Evolutionary conservation across 2,888 invertebrate genomes (phyloP).

Genomic region (Atherix ibis): DNA sequence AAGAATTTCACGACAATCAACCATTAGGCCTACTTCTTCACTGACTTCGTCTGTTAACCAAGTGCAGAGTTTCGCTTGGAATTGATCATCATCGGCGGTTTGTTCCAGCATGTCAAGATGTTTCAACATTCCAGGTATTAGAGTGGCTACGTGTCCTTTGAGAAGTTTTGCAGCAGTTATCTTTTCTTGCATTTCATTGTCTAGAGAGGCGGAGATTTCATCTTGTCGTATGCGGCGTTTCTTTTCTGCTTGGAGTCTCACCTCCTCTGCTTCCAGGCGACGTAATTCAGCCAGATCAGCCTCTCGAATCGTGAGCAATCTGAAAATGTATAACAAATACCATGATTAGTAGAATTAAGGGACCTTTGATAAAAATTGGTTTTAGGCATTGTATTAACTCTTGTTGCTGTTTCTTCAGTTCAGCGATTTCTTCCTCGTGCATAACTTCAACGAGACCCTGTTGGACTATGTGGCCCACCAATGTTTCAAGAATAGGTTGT

Average conservation of each 20-base stretch:
- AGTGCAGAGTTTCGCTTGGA: slow-evolving; percentile 53
- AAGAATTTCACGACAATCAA: slow-evolving; percentile 65
- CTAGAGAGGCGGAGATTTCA: slow-evolving; percentile 43
- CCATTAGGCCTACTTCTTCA: slow-evolving; percentile 61
- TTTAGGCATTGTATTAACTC: slow-evolving; percentile 19
- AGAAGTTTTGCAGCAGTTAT: slow-evolving; percentile 69
- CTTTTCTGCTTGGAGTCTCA: slow-evolving; percentile 51
- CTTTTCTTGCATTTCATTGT: slow-evolving; percentile 62
- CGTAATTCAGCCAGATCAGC: slow-evolving; percentile 70
- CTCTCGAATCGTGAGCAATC: slow-evolving; percentile 42
- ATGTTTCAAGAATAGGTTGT: slow-evolving; percentile 71
- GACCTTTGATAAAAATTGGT: too few relatives aligned
- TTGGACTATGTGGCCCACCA: slow-evolving; percentile 80
- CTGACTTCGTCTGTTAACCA: slow-evolving; percentile 75
- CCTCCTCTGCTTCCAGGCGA: slow-evolving; percentile 65
- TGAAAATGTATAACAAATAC: slow-evolving; percentile 30
- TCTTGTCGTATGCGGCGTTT: slow-evolving; percentile 58
- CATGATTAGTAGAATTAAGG: background rate
- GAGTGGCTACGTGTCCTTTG: slow-evolving; percentile 72
- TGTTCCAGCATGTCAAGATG: slow-evolving; percentile 40
- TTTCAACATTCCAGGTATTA: slow-evolving; percentile 70
- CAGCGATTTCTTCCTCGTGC: slow-evolving; percentile 81
- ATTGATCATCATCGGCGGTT: slow-evolving; percentile 36
- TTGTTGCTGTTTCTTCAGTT: slow-evolving; percentile 52
- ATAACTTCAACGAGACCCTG: slow-evolving; percentile 79